Evolutionary conservation across 2,888 invertebrate species (phyloP).

Genomic region (Stenotaenia linearis): DNA sequence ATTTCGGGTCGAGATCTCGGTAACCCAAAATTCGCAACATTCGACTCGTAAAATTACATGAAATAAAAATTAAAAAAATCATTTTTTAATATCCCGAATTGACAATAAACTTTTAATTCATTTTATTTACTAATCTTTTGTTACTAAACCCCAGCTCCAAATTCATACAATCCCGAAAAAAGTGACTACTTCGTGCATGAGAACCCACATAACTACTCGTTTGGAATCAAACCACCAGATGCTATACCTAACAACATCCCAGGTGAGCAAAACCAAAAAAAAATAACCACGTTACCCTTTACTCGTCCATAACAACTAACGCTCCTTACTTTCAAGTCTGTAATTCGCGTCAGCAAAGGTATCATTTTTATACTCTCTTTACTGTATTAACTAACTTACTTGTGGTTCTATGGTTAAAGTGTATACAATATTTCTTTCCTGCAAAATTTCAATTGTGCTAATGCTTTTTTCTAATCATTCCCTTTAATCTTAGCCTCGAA

Average conservation of each 20-base stretch:
- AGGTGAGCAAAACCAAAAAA: too few relatives aligned
- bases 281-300: too few relatives aligned
- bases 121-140: neutral
- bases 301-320: neutral
- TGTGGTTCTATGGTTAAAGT: neutral
- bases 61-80: too few relatives aligned
- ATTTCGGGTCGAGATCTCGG: too few relatives aligned
- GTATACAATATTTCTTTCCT: neutral
- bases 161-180: constrained; percentile 49
- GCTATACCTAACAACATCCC: constrained; percentile 37
- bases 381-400: neutral
- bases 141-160: neutral
- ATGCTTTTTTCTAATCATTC: neutral
- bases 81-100: too few relatives aligned
- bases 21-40: too few relatives aligned
- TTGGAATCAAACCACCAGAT: constrained; percentile 58
- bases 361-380: neutral
- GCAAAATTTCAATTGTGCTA: neutral
- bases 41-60: too few relatives aligned
- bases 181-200: constrained; percentile 56
- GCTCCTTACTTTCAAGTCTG: too few relatives aligned
- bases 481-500: constrained; percentile 51
- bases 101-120: too few relatives aligned
- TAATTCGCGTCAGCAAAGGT: too few relatives aligned
- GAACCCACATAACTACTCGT: constrained; percentile 61